Percentiles rank a stretch among this genome's conserved stretches.
Evolutionary conservation across 2,113 vertebrate genomes (phyloP).

Genomic region (Bothrops jararaca): DNA sequence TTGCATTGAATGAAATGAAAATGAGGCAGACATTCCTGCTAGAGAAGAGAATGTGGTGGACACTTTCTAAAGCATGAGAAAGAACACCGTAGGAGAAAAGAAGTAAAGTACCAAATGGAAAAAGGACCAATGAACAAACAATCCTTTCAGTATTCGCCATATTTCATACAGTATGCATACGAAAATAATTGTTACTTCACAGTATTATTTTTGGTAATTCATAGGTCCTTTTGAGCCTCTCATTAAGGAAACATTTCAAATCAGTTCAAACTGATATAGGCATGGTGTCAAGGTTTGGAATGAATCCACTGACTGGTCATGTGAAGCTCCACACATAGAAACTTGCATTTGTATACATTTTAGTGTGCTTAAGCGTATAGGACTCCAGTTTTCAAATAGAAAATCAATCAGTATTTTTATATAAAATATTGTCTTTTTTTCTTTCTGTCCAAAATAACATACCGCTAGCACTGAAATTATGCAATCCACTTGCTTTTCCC

Average conservation of each 20-base stretch:
- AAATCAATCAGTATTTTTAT: background rate
- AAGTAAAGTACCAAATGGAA: background rate
- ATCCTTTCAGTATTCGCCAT: background rate
- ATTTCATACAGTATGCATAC: background rate
- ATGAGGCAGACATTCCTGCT: background rate
- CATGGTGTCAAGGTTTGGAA: background rate
- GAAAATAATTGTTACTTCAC: background rate
- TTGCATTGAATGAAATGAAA: background rate
- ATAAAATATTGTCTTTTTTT: background rate
- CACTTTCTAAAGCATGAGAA: background rate
- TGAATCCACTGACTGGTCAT: background rate
- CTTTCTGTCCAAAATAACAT: background rate
- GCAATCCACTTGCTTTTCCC: background rate
- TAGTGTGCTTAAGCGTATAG: background rate
- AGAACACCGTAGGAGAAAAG: background rate
- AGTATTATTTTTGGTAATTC: background rate
- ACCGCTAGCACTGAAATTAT: background rate
- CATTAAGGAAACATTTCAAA: background rate
- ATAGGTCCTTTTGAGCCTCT: background rate
- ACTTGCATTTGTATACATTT: background rate
- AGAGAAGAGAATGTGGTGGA: background rate
- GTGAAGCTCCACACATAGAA: background rate
- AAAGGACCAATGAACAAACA: background rate
- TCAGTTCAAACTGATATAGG: background rate
- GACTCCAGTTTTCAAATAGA: background rate